Conservation (phyloP, 2,888 invertebrate genomes). For the Ormyrus nitidulus region DNA sequence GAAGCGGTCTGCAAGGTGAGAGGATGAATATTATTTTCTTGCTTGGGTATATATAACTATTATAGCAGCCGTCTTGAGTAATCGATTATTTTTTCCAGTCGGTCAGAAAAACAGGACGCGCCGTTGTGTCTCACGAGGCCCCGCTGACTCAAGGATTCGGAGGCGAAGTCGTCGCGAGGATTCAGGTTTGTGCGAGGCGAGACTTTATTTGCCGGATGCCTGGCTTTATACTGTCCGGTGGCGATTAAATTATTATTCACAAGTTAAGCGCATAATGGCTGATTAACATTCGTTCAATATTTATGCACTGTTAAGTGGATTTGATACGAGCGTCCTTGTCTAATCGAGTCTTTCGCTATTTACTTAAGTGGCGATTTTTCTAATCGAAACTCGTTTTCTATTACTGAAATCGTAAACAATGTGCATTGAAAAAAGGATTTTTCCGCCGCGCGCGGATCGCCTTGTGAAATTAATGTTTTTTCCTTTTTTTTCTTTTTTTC, state of each 20-base stretch:
- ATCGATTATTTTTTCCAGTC: slow-evolving; percentile 81
- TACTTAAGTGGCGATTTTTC: no score
- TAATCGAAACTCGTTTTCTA: no score
- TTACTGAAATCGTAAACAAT: no score
- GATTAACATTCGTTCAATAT: not conserved
- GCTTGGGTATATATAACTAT: not conserved
- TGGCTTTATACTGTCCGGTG: no score
- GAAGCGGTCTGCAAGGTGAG: slow-evolving; percentile 90
- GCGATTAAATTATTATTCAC: not conserved
- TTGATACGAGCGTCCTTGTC: not conserved
- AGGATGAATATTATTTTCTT: not conserved
- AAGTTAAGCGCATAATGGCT: not conserved
- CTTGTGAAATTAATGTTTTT: no score
- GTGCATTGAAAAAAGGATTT: no score
- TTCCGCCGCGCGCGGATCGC: no score
- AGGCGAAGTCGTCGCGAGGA: slow-evolving; percentile 93
- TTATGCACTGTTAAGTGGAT: slow-evolving; percentile 1
- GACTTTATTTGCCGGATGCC: not conserved
- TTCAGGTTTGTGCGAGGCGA: slow-evolving; percentile 82
- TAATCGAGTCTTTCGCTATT: no score
- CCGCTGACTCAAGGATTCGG: slow-evolving; percentile 97
- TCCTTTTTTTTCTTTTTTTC: no score
- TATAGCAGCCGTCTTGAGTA: not conserved
- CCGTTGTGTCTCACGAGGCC: slow-evolving; percentile 96
- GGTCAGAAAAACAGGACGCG: slow-evolving; percentile 94